phyloP scores from a whole-genome alignment of 2,797 vertebrate genomes.

The Sebastes umbrosus region DNA sequence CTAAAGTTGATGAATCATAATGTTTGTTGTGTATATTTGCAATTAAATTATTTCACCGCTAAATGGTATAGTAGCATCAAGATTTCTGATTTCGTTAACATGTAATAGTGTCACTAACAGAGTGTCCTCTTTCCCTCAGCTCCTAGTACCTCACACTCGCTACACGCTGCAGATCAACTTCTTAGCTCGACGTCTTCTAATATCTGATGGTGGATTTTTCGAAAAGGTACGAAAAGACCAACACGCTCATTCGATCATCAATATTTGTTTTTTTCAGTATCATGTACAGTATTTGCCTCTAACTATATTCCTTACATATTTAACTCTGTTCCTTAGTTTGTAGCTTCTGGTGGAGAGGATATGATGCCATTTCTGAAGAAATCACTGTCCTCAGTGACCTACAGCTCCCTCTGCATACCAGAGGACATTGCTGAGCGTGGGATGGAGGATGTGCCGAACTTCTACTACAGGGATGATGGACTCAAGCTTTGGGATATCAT shows the following conservation, averaged over 20 bases:
- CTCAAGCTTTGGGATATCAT: no score
- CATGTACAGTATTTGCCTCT: no score
- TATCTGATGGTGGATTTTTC: constrained; percentile 53
- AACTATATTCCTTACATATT: no score
- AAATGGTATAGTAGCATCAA: not conserved
- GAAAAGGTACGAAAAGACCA: constrained; percentile 21
- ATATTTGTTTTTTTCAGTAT: no score
- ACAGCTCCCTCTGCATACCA: not conserved
- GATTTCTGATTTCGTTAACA: no score
- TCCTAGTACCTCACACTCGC: no score
- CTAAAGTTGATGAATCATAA: not conserved
- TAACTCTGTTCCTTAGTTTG: no score
- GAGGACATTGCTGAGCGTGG: not conserved
- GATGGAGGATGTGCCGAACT: no score
- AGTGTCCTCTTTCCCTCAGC: no score
- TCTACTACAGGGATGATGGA: no score
- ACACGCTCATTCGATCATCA: no score
- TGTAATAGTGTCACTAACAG: no score
- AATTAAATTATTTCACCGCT: not conserved
- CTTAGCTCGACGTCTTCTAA: constrained; percentile 47
- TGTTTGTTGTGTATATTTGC: not conserved
- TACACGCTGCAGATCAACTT: constrained; percentile 74
- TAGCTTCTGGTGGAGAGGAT: not conserved
- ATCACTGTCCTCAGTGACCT: not conserved
- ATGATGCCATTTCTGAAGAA: not conserved